phyloP scores from a whole-genome alignment of 23 tunicate species.

The Styela clava region DNA sequence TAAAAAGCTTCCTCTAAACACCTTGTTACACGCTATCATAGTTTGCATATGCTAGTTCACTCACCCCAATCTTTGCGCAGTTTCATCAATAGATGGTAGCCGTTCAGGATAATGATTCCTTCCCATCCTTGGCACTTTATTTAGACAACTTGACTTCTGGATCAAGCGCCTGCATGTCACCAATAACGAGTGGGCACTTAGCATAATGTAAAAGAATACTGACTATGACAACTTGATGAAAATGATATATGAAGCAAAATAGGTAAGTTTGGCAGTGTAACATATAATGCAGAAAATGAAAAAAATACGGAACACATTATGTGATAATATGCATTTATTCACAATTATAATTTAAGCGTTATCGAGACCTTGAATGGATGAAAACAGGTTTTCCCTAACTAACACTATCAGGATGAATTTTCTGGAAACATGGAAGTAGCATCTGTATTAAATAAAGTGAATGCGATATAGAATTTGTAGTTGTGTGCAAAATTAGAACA shows the following conservation, averaged over 20 bases:
- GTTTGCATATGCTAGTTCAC: no score
- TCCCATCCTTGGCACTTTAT: not conserved
- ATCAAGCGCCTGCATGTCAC: not conserved
- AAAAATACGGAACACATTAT: no score
- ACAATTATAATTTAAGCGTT: no score
- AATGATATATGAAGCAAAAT: not conserved
- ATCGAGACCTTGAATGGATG: no score
- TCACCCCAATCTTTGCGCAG: conserved; percentile 24
- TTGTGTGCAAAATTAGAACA: no score
- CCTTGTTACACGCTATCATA: not conserved
- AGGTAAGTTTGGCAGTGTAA: not conserved
- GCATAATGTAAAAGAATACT: not conserved
- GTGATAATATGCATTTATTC: no score
- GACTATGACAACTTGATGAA: not conserved
- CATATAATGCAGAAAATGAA: not conserved
- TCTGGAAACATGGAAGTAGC: no score
- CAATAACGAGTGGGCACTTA: not conserved
- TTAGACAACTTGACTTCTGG: not conserved
- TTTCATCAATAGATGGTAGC: conserved; percentile 17
- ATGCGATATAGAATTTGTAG: no score
- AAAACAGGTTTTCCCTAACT: no score
- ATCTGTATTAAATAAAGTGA: no score
- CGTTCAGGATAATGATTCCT: conserved; percentile 14
- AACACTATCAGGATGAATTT: no score
- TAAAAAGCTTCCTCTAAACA: no score